Base-by-base conservation (phyloP, 2,888 invertebrate species). In the Nomada flava region DNA sequence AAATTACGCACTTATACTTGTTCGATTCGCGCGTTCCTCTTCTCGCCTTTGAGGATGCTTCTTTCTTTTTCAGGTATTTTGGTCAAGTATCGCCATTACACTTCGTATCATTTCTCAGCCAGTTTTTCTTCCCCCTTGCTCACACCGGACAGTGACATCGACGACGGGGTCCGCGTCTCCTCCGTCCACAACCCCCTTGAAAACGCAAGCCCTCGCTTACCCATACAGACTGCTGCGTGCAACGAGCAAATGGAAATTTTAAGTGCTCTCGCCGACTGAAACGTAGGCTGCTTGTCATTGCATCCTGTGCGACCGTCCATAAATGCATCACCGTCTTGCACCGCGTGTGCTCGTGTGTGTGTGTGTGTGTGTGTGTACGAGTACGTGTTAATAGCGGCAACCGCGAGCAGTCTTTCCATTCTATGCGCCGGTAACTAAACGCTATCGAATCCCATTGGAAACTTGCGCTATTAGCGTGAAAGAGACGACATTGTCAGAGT, bases 241-340 rank as follows among this genome's bases (percentile, higher is more conserved):
- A 83, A 76, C 85, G 84, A 80, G 85, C 82, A 90, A 89, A 90
- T 90, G 91, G 89, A 89, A 90, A 90, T 89, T 91, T 91, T 89
- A 89, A 90, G 89, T 89, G 91, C 88, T 84, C 81, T 84, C 85
- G 79, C 72, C 70, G 75, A 64, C 63, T 82, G 83, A 84, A 89
- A 89, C 73, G 65, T 78, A 83, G 71, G 73, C 76, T 53, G 74
- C 65, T 72, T 65, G 73, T 62, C 62, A 70, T 63, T 57, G 77
- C 36, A 70, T 74, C 76, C 73, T 75, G 42, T 57, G 72, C 50
- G 76, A 77, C 69, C 59, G 70, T 64, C 76, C 84, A 50, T 82
- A 86, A 88, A 86, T 82, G 85, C 69, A 63, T 53, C 65, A 57
- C 44, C 62, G 69, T 72, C 77, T 69, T 78, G 73, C 57, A 60